A percentile compares a stretch with the other conserved stretches of the same genome.
phyloP scores from a whole-genome alignment of 2,797 vertebrate species.

The Neosilurus hyrtlii region DNA sequence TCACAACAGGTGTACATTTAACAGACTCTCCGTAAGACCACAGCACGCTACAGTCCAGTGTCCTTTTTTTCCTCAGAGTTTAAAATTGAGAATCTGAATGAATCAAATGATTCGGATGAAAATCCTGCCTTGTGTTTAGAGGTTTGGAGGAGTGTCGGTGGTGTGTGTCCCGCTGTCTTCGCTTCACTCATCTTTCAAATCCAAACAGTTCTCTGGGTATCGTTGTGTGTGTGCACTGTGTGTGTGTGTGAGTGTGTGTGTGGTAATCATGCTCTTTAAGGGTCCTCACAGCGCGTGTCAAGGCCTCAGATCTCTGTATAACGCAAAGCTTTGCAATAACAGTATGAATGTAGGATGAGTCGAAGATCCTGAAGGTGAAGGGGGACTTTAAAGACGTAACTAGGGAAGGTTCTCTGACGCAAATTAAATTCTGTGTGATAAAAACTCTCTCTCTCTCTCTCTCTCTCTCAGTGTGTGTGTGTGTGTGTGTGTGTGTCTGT shows the following conservation, averaged over 20 bases:
- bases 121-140: too few relatives aligned
- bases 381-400: not conserved
- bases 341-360: slow-evolving; percentile 62
- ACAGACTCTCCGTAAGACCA: not conserved
- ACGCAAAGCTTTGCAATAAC: slow-evolving; percentile 54
- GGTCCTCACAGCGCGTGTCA: slow-evolving; percentile 65
- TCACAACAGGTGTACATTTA: not conserved
- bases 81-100: not conserved
- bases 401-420: slow-evolving; percentile 22
- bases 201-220: slow-evolving; percentile 32
- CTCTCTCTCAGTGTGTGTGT: not conserved
- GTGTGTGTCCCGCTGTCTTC: not conserved
- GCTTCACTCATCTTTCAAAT: not conserved
- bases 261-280: slow-evolving; percentile 42
- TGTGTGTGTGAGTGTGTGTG: not conserved
- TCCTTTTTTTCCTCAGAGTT: too few relatives aligned
- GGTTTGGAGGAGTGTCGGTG: too few relatives aligned
- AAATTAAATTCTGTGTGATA: slow-evolving; percentile 46
- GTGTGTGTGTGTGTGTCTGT: not conserved
- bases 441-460: slow-evolving; percentile 24
- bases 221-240: slow-evolving; percentile 28
- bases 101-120: not conserved
- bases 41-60: not conserved
- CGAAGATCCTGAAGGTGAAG: slow-evolving; percentile 1
- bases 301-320: slow-evolving; percentile 62